Base-by-base conservation (phyloP, 2,888 invertebrate genomes). In the Eupithecia inturbata region DNA sequence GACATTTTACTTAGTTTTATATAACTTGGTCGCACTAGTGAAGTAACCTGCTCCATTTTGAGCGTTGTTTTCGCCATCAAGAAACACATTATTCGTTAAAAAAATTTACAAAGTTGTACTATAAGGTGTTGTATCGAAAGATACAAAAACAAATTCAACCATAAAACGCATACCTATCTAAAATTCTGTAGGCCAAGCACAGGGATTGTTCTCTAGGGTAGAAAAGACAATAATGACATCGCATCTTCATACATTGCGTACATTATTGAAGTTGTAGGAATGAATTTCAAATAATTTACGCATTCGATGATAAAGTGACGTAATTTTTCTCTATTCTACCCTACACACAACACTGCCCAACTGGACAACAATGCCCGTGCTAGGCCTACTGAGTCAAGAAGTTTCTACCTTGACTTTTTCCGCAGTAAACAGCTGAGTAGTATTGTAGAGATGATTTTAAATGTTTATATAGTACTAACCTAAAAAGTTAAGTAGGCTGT, bases 361-460 rank as follows among this genome's bases (percentile, higher is more conserved):
- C n/a, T n/a, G n/a, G n/a, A n/a, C n/a, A n/a, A n/a, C n/a, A n/a
- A n/a, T n/a, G n/a, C n/a, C n/a, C n/a, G n/a, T n/a, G n/a, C n/a
- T n/a, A n/a, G n/a, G n/a, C n/a, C n/a, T n/a, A n/a, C n/a, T 49
- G 9, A 6, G 49, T 7, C n/a, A 49, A 49, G n/a, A 49, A 49
- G 49, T 49, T 19, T n/a, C 19, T n/a, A 49, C n/a, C n/a, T 53
- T 53, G 49, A 53, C 49, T 22, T 53, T 53, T 22, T 53, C 22
- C 49, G 22, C 49, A 53, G 49, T 64, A 22, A 66, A 68, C 63
- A 63, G 49, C 49, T 67, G 67, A 33, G 10, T 60, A 39, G 68
- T 72, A 64, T 64, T 49, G 16, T 64, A 9, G 53, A 60, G 64
- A 66, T 64, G n/a, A 69, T 60, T 41, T 69, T 57, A 31, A 19